Conservation (phyloP, 2,113 vertebrate genomes). For the Chamaea fasciata region DNA sequence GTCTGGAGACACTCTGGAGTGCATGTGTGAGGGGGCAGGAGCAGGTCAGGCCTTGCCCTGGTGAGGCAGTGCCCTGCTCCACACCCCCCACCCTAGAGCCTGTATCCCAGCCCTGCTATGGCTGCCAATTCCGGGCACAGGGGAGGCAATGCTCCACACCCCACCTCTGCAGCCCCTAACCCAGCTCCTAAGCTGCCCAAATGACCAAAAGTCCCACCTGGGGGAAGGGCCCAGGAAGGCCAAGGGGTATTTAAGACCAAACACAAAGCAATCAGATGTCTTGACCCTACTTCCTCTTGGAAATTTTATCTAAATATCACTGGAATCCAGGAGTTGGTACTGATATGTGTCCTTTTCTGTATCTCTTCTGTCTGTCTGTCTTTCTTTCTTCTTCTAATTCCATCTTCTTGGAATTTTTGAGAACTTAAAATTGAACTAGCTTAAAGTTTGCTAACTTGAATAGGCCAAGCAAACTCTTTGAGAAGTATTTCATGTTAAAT, state of each 20-base stretch:
- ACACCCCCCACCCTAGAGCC: fast-evolving
- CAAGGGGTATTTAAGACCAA: background rate
- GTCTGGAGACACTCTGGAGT: background rate
- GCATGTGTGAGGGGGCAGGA: background rate
- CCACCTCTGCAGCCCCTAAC: too few species aligned
- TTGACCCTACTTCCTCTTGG: background rate
- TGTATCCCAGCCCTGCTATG: background rate
- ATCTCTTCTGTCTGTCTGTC: background rate
- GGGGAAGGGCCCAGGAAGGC: background rate
- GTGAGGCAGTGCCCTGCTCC: background rate
- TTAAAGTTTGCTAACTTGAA: background rate
- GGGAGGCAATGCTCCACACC: background rate
- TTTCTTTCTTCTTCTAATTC: background rate
- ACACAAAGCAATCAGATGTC: background rate
- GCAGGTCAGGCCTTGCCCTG: background rate
- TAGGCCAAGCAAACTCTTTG: background rate
- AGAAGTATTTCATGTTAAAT: background rate
- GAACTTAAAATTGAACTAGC: background rate
- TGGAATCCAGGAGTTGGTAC: background rate
- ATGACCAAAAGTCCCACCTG: background rate
- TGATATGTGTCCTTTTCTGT: background rate
- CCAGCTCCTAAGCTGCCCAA: background rate
- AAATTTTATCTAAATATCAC: background rate
- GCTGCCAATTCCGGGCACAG: background rate
- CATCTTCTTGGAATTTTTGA: background rate